Evolutionary conservation across 2,113 vertebrate genomes (phyloP).

Genomic region (Daboia siamensis): DNA sequence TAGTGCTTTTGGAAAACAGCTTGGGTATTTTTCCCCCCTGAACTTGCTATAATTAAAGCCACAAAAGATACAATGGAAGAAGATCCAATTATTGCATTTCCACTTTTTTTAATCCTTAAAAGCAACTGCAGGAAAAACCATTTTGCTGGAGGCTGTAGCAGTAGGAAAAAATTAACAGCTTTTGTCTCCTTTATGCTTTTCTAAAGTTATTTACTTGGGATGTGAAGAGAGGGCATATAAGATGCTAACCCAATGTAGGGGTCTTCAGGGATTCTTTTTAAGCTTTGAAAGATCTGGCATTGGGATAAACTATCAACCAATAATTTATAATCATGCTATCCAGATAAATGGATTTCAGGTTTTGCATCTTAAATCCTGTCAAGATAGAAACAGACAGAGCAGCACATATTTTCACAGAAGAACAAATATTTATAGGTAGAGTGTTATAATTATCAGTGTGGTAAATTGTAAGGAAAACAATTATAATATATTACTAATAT

Average conservation of each 20-base stretch:
- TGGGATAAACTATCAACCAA: neutral
- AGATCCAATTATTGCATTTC: neutral
- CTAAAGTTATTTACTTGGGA: neutral
- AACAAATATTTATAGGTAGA: neutral
- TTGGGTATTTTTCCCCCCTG: neutral
- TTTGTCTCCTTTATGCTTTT: neutral
- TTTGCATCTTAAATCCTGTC: neutral
- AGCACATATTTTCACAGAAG: neutral
- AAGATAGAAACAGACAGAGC: neutral
- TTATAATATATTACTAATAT: too few species aligned
- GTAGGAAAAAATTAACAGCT: neutral
- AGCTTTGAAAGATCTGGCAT: neutral
- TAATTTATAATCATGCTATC: neutral
- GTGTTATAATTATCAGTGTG: neutral
- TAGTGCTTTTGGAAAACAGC: neutral
- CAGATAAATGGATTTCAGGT: neutral
- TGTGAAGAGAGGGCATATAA: neutral
- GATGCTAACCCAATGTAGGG: neutral
- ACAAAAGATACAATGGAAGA: neutral
- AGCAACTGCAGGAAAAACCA: neutral
- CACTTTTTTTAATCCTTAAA: neutral
- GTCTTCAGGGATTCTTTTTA: neutral
- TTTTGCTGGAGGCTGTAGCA: neutral
- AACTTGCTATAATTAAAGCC: neutral
- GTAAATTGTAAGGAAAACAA: neutral